phyloP scores from a whole-genome alignment of 2,113 vertebrate genomes.

The Cyanoliseus patagonus region DNA sequence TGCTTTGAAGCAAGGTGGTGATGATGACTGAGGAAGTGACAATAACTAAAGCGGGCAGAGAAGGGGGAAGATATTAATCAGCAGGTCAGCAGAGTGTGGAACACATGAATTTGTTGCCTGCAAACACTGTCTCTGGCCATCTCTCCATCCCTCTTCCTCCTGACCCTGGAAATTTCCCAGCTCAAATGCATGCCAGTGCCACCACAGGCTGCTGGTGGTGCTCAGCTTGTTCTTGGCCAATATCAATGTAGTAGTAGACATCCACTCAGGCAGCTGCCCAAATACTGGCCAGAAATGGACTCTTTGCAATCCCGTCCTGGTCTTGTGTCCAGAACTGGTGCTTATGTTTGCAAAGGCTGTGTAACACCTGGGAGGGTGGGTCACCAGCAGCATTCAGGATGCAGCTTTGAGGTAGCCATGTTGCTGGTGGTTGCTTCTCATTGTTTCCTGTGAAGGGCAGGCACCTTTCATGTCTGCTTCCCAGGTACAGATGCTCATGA shows the following conservation, averaged over 20 bases:
- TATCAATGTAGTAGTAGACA: neutral
- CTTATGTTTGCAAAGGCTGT: neutral
- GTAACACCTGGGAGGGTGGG: fast-evolving
- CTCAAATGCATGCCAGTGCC: neutral
- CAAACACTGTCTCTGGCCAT: neutral
- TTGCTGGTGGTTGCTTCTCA: neutral
- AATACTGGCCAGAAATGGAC: neutral
- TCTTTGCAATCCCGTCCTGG: neutral
- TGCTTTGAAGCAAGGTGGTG: neutral
- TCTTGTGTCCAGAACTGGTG: fast-evolving
- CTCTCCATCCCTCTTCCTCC: neutral
- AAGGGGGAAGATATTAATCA: neutral
- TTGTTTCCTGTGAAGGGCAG: neutral
- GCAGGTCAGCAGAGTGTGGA: neutral
- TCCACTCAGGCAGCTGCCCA: neutral
- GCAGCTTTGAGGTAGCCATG: neutral
- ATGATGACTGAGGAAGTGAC: neutral
- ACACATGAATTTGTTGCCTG: fast-evolving
- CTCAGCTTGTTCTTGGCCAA: neutral
- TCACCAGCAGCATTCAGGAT: neutral
- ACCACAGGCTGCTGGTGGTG: neutral
- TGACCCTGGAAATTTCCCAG: neutral
- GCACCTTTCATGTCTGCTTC: neutral
- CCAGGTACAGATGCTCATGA: neutral
- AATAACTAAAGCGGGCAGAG: neutral